Conservation (phyloP, 1,140 invertebrate genomes). For the Archegozetes longisetosus region DNA sequence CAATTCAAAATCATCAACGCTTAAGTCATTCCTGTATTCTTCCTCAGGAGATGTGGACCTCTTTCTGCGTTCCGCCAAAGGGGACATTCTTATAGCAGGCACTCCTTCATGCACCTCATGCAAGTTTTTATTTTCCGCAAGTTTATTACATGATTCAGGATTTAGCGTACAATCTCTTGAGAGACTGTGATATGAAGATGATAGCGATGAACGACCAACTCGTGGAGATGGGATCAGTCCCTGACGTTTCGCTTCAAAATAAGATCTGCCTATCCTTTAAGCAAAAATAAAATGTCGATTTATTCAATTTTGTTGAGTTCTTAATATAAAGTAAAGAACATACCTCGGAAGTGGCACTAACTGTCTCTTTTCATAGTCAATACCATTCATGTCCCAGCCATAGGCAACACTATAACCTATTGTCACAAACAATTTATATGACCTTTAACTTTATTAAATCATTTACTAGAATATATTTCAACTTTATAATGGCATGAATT, state of each 20-base stretch:
- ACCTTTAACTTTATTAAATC: too few species aligned
- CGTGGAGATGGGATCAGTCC: conserved; percentile 12
- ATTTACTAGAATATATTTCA: too few species aligned
- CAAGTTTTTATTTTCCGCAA: not conserved
- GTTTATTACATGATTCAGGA: not conserved
- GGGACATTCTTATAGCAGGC: not conserved
- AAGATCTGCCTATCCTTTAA: conserved; percentile 12
- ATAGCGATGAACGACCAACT: conserved; percentile 9
- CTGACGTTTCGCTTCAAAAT: not conserved
- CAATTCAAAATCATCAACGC: not conserved
- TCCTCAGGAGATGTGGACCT: not conserved
- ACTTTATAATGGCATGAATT: too few species aligned
- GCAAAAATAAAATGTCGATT: not conserved
- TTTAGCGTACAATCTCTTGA: not conserved
- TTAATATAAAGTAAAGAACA: not conserved
- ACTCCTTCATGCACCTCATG: not conserved
- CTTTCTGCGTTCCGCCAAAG: not conserved
- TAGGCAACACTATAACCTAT: not conserved
- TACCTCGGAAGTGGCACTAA: conserved; percentile 9
- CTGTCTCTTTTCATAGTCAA: conserved; percentile 4
- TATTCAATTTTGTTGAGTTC: not conserved
- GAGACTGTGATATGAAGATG: not conserved
- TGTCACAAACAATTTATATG: too few species aligned
- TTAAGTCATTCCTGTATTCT: not conserved
- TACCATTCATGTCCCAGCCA: not conserved